Evolutionary conservation across 1,140 invertebrate genomes (phyloP).

Genomic region (Adoxophyes honmai): DNA sequence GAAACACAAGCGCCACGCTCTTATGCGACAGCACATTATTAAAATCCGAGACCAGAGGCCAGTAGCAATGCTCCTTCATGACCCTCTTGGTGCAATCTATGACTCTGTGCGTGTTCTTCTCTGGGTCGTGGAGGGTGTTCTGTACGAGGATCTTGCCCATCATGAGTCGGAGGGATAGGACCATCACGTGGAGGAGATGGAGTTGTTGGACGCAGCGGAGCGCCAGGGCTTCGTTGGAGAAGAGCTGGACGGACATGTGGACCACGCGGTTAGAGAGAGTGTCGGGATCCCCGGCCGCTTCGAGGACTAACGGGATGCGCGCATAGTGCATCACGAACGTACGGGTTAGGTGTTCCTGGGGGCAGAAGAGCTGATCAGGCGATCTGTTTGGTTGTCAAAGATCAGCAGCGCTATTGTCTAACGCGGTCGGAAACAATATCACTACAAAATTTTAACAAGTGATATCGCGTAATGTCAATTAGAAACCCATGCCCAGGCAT

Average conservation of each 20-base stretch:
- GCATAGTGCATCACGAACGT: slow-evolving; percentile 98
- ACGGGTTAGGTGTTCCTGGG: slow-evolving; percentile 91
- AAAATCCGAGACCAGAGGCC: slow-evolving; percentile 97
- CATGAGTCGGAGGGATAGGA: slow-evolving; percentile 95
- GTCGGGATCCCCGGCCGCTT: slow-evolving; percentile 90
- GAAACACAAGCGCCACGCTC: slow-evolving; percentile 92
- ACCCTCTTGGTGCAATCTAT: slow-evolving; percentile 94
- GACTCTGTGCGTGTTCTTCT: slow-evolving; percentile 91
- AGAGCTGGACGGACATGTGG: slow-evolving; percentile 97
- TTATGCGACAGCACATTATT: slow-evolving; percentile 97
- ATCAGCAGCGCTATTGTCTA: too few relatives aligned
- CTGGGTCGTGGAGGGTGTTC: slow-evolving; percentile 89
- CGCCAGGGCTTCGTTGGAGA: slow-evolving; percentile 95
- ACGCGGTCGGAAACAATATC: not conserved
- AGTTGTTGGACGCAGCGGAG: slow-evolving; percentile 93
- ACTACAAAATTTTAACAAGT: too few relatives aligned
- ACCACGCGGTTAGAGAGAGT: slow-evolving; percentile 96
- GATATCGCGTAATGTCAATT: too few relatives aligned
- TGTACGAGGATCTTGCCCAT: slow-evolving; percentile 93
- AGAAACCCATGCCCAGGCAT: too few relatives aligned
- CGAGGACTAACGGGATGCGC: slow-evolving; percentile 93
- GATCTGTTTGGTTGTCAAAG: too few relatives aligned
- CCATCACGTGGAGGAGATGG: slow-evolving; percentile 95
- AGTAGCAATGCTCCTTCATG: slow-evolving; percentile 99
- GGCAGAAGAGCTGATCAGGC: slow-evolving; percentile 21